Conservation (phyloP, 2,797 vertebrate genomes). For the Florisuga fusca region DNA sequence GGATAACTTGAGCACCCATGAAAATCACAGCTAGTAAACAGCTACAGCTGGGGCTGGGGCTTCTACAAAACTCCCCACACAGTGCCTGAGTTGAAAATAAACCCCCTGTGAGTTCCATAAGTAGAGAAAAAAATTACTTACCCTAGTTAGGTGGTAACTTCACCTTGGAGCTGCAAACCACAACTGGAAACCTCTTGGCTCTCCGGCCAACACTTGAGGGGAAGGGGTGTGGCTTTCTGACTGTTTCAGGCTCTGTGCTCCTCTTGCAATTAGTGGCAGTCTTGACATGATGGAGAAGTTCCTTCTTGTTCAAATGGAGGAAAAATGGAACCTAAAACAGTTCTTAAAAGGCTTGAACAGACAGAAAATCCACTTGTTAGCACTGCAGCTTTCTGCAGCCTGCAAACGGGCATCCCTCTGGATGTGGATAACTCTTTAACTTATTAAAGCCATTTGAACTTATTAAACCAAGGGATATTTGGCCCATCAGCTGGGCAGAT, state of each 20-base stretch:
- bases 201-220: not conserved
- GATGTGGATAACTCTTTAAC: not conserved
- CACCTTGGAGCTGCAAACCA: not conserved
- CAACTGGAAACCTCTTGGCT: not conserved
- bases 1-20: not conserved
- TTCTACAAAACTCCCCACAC: fast-evolving
- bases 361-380: not conserved
- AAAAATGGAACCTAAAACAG: not conserved
- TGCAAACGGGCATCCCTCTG: not conserved
- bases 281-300: not conserved
- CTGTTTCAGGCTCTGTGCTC: fast-evolving
- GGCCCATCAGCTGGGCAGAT: fast-evolving
- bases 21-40: not conserved
- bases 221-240: not conserved
- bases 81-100: not conserved
- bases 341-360: not conserved
- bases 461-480: not conserved
- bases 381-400: not conserved
- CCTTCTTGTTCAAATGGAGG: not conserved
- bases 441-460: not conserved
- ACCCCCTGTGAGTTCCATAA: fast-evolving
- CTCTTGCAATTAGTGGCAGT: not conserved
- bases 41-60: not conserved
- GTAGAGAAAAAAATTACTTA: not conserved
- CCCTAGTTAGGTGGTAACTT: fast-evolving